Evolutionary conservation across 2,113 vertebrate species (phyloP), one percentile per base, ranked within the genome.

Genomic region (human): DNA sequence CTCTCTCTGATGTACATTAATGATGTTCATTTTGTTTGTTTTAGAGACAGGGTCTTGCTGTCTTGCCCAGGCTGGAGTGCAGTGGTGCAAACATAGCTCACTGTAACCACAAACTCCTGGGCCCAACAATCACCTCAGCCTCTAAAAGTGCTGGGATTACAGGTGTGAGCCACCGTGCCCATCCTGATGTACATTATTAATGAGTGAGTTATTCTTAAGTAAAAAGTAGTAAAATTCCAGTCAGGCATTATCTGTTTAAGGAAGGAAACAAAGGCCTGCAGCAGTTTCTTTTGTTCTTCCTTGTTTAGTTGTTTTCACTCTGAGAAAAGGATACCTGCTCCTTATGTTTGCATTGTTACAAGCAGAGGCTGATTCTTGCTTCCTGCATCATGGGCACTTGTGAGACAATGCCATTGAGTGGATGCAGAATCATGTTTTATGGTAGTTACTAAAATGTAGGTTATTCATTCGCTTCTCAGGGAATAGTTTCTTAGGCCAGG

Each of bases 241-340:
- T 93, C 80, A 97, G 57, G 6, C 8, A 55, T 80, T 96, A 43
- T 84, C 66, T 92, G 12, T 91, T 94, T 72, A 89, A 93, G 40
- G 43, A 35, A 10, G 75, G 59, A 84, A 64, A 83, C n/a, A 73
- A 87, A 91, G 14, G 6, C 57, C 61, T 96, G 1, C 30, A 96
- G 79, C 93, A 59, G 23, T 83, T 92, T 88, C 0, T 0, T 83
- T 85, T 90, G 3, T 90, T 93, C 32, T 38, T 94, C 79, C 30
- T 97, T 59, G 4, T 70, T 94, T 91, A 78, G 72, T 94, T 89
- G 92, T 94, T 89, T 55, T 87, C 11, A 89, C 52, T 91, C 22
- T 90, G 59, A 86, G 57, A 48, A 87, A 92, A 97, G 64, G 43
- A 84, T 16, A 52, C 35, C 75, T 92, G n/a, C 23, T 59, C 11